phyloP scores from a whole-genome alignment of 2,797 vertebrate species.

The Esox masquinongy region DNA sequence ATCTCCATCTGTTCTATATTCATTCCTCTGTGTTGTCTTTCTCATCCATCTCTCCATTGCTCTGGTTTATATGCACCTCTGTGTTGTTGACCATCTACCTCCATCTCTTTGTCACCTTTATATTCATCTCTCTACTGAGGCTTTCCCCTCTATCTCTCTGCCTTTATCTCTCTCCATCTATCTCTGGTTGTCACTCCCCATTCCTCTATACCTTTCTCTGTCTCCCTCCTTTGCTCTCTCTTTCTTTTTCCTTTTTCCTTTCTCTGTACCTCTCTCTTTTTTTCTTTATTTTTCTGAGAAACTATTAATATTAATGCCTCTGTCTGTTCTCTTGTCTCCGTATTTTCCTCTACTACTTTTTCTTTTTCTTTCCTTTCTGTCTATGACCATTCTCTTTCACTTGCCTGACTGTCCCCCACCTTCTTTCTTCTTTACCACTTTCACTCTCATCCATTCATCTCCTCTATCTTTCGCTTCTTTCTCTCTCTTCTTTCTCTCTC shows the following conservation, averaged over 20 bases:
- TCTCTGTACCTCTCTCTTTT: neutral
- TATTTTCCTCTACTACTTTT: conserved; percentile 47
- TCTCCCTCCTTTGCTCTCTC: conserved; percentile 14
- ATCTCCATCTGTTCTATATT: conserved; percentile 57
- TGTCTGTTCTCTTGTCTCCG: conserved; percentile 41
- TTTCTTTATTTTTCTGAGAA: conserved; percentile 31
- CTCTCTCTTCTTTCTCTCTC: conserved; percentile 19
- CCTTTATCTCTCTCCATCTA: conserved; percentile 50
- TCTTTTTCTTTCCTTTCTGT: conserved; percentile 39
- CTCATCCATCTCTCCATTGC: conserved; percentile 51
- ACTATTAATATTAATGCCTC: conserved; percentile 69
- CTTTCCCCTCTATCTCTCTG: conserved; percentile 25
- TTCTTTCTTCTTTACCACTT: conserved; percentile 57
- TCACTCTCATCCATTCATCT: conserved; percentile 38
- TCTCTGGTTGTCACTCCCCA: conserved; percentile 8
- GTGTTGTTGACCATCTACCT: conserved; percentile 57
- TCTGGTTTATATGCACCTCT: conserved; percentile 54
- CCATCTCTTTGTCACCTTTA: conserved; percentile 61
- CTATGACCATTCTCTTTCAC: conserved; percentile 52
- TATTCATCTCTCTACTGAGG: conserved; percentile 63
- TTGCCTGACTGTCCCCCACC: conserved; percentile 60
- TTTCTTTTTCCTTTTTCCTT: neutral
- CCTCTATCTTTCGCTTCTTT: conserved; percentile 11
- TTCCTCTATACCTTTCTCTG: conserved; percentile 9
- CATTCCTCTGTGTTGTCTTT: conserved; percentile 55